Evolutionary conservation across 2,113 vertebrate species (phyloP), one percentile per base, ranked within the genome.

Genomic region (Oriolus oriolus): DNA sequence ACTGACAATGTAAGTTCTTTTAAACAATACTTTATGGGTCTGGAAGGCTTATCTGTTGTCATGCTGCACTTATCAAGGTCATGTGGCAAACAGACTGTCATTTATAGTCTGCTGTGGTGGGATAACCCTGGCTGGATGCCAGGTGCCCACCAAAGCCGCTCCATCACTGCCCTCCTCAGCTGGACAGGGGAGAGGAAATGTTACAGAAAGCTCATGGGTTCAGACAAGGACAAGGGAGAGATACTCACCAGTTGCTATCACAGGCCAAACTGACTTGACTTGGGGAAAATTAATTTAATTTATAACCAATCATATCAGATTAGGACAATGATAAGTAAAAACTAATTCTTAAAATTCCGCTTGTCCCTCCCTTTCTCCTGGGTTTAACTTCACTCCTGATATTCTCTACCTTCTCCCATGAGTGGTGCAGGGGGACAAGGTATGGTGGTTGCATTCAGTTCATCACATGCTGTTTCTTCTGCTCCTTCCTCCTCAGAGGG

Each of bases 181-280:
- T 16, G 56, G 10, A 52, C 30, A 59, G 21, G 5, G 31, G 7
- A 60, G 4, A 41, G 16, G 61, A 70, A 80, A 42, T n/a, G 20
- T 11, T 64, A 31, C 7, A 11, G 39, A 60, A 59, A 24, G 9
- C 4, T 88, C 2, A 1, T 9, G 26, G 28, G 28, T 41, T 7
- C 6, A 73, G 13, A 30, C 27, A 44, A 66, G 9, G 52, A 33
- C 54, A 56, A 56, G 22, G 13, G 18, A 39, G 3, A 65, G 17
- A 52, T 24, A 31, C 3, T 54, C 31, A n/a, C 3, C 16, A 33
- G 7, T 44, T 60, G 49, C 24, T 6, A 30, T 60, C 35, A 35
- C 0, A 0, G 42, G 10, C 14, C 80, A 89, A 54, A 42, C 13
- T 59, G 65, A 78, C 45, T 50, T 0, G 0, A 6, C 13, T 66